These are phyloP conservation scores for Phortica okadai DNA, from an alignment of 2,888 invertebrate genomes.

Conservation along the genomic window DNA sequence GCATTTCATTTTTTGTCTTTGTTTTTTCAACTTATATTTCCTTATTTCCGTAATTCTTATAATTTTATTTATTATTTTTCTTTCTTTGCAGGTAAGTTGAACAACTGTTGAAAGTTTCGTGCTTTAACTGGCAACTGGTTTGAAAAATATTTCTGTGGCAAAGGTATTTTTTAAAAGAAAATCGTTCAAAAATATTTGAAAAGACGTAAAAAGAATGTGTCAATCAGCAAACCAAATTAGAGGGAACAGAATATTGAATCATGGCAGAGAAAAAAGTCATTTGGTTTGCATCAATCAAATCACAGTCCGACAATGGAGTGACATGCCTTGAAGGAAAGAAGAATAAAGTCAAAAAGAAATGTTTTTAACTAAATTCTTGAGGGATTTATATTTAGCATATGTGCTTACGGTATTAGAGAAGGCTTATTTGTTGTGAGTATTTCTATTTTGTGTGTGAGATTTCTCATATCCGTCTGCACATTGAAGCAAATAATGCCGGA, in stretches of 20 bases:
- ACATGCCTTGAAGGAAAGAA: no score
- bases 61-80: slow-evolving; percentile 39
- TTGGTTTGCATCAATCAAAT: slow-evolving; percentile 20
- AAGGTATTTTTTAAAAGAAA: neutral
- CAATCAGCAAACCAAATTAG: no score
- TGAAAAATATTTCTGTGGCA: slow-evolving; percentile 7
- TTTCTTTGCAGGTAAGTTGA: slow-evolving; percentile 64
- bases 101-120: neutral
- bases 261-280: neutral
- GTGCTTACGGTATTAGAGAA: no score
- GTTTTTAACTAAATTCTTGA: no score
- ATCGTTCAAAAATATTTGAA: neutral
- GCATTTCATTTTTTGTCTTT: slow-evolving; percentile 53
- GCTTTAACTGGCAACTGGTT: neutral
- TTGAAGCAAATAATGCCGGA: no score
- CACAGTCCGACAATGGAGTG: neutral
- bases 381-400: no score
- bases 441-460: no score
- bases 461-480: no score
- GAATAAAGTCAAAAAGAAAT: no score
- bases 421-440: no score
- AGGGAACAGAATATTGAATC: no score
- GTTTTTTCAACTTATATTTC: slow-evolving; percentile 50
- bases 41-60: slow-evolving; percentile 53
- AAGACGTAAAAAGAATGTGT: no score